Evolutionary conservation across 2,888 invertebrate genomes (phyloP).

Genomic region (Conops quadrifasciatus): DNA sequence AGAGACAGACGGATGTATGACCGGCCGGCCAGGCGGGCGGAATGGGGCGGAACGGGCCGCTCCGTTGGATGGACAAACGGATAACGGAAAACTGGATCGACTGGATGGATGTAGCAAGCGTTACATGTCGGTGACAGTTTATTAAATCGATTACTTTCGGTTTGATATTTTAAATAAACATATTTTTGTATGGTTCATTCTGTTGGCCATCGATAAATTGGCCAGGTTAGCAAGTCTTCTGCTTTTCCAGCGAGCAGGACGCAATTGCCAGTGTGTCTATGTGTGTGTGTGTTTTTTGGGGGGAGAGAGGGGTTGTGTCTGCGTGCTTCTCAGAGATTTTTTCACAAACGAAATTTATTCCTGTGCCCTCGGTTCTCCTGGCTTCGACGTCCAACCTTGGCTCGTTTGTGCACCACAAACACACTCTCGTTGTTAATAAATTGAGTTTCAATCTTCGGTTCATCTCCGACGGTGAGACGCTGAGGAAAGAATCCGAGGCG

Average conservation of each 20-base stretch:
- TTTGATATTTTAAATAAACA: conserved; percentile 50
- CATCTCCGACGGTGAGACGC: background rate
- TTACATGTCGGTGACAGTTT: conserved; percentile 62
- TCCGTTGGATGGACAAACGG: conserved; percentile 20
- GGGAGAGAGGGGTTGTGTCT: background rate
- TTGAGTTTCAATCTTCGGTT: conserved; percentile 14
- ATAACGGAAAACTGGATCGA: conserved; percentile 23
- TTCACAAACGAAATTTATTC: conserved; percentile 5
- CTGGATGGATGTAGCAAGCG: conserved; percentile 13
- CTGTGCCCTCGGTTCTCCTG: background rate
- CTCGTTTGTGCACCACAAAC: background rate
- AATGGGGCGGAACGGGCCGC: background rate
- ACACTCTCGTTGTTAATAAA: conserved; percentile 5
- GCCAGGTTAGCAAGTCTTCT: conserved; percentile 14
- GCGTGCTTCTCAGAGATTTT: conserved; percentile 12
- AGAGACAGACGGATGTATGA: conserved; percentile 4
- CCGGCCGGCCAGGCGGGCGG: conserved; percentile 1
- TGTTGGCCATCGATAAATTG: conserved; percentile 19
- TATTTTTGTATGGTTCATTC: conserved; percentile 13
- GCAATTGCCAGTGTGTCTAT: background rate
- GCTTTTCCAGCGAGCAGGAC: background rate
- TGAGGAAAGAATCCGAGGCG: too few relatives aligned
- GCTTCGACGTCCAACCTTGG: background rate
- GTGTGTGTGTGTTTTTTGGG: conserved; percentile 5
- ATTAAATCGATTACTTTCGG: conserved; percentile 63